phyloP scores from a whole-genome alignment of 2,113 vertebrate species.

The Apeltes quadracus region DNA sequence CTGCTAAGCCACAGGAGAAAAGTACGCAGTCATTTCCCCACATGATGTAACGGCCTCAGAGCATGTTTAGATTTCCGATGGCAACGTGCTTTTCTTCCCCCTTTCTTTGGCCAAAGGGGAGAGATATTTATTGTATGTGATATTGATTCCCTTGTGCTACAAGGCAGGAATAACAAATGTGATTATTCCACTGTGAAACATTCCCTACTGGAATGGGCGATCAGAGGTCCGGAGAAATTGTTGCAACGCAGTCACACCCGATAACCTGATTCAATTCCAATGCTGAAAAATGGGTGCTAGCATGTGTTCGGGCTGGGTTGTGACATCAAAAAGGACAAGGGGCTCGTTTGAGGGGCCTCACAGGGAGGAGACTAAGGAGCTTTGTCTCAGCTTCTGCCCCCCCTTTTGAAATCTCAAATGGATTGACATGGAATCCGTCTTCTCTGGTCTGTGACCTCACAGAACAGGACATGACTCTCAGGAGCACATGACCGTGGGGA shows the following conservation, averaged over 20 bases:
- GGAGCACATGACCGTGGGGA: neutral
- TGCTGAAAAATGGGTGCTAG: slow-evolving; percentile 48
- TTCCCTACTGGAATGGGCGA: slow-evolving; percentile 25
- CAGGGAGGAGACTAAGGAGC: slow-evolving; percentile 37
- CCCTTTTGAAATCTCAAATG: slow-evolving; percentile 45
- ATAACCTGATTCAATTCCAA: slow-evolving; percentile 51
- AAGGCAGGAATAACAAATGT: slow-evolving; percentile 59
- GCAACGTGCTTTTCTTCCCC: slow-evolving; percentile 1
- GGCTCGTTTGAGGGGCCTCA: slow-evolving; percentile 36
- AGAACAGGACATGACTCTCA: neutral
- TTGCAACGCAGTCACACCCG: slow-evolving; percentile 21
- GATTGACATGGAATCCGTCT: slow-evolving; percentile 46
- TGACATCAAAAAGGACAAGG: slow-evolving; percentile 45
- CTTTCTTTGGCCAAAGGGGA: slow-evolving; percentile 19
- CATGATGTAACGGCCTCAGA: slow-evolving; percentile 56
- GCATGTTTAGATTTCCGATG: slow-evolving; percentile 57
- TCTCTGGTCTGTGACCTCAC: slow-evolving; percentile 11
- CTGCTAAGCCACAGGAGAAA: slow-evolving; percentile 39
- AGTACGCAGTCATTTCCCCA: slow-evolving; percentile 66
- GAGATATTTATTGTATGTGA: slow-evolving; percentile 65
- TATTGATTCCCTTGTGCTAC: slow-evolving; percentile 56
- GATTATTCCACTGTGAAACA: slow-evolving; percentile 56
- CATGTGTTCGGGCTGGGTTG: slow-evolving; percentile 41
- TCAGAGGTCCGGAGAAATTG: slow-evolving; percentile 41
- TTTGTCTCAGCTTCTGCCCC: slow-evolving; percentile 50